Conservation (phyloP, 2,888 invertebrate species). For the Euzophera pinguis region DNA sequence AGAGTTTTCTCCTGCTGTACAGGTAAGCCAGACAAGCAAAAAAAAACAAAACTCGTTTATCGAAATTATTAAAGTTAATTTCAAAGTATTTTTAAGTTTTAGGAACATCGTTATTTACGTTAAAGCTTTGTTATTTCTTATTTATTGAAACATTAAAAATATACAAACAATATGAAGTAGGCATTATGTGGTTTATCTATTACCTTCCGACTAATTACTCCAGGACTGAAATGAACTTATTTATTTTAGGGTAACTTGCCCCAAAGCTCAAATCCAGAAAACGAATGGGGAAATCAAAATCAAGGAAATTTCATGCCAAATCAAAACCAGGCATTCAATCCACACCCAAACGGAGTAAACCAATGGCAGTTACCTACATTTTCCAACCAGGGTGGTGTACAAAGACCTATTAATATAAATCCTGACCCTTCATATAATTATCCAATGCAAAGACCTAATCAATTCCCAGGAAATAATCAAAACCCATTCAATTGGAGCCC, state of each 20-base stretch:
- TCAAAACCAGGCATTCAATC: constrained; percentile 17
- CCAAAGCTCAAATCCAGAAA: constrained; percentile 10
- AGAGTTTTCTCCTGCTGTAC: neutral
- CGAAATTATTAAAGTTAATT: too few species aligned
- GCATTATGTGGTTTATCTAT: too few species aligned
- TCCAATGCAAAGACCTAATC: constrained; percentile 16
- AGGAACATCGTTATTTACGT: too few species aligned
- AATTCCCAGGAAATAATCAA: constrained; percentile 10
- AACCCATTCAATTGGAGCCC: constrained; percentile 6
- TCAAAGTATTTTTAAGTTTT: too few species aligned
- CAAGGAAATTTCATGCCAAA: constrained; percentile 17
- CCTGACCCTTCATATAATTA: constrained; percentile 12
- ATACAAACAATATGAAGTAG: too few species aligned
- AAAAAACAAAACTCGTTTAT: neutral
- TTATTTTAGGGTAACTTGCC: constrained; percentile 12
- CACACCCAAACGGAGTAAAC: constrained; percentile 11
- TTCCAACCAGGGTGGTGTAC: constrained; percentile 22
- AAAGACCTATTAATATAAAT: neutral
- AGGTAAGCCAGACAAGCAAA: constrained; percentile 1
- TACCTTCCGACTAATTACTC: too few species aligned
- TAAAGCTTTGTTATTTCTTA: too few species aligned
- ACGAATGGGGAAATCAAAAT: constrained; percentile 17
- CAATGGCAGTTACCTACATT: constrained; percentile 16
- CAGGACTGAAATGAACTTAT: too few species aligned
- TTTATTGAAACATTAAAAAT: too few species aligned